Evolutionary conservation across 23 tunicate species (phyloP).

Genomic region (Halocynthia aurantium): DNA sequence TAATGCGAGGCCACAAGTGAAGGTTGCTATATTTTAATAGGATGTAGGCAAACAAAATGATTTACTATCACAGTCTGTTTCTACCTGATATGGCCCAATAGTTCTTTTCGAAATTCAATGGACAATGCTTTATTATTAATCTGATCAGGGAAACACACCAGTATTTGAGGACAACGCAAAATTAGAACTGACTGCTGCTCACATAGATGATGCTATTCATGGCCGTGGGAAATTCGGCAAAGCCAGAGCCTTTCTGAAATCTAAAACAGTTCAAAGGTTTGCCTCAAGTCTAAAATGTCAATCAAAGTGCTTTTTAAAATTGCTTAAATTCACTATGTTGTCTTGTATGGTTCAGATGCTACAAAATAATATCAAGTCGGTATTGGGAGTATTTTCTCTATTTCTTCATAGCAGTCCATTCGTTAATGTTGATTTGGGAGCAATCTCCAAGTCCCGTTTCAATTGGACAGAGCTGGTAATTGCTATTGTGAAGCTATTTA

Average conservation of each 20-base stretch:
- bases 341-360: conserved; percentile 38
- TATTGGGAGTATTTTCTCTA: conserved; percentile 65
- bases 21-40: too few relatives aligned
- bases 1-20: too few relatives aligned
- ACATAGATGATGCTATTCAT: conserved; percentile 84
- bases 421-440: conserved; percentile 71
- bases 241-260: conserved; percentile 71
- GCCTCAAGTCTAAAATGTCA: background rate
- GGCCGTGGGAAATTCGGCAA: conserved; percentile 82
- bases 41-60: too few relatives aligned
- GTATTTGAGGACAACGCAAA: conserved; percentile 47
- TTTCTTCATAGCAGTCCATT: conserved; percentile 57
- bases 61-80: too few relatives aligned
- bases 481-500: background rate
- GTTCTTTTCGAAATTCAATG: too few relatives aligned
- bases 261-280: conserved; percentile 53
- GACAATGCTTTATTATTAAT: too few relatives aligned
- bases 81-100: too few relatives aligned
- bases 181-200: conserved; percentile 76
- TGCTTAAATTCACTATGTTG: background rate
- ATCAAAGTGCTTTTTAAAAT: background rate
- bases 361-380: conserved; percentile 48
- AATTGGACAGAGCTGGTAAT: conserved; percentile 62
- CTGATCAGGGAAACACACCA: conserved; percentile 1
- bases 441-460: conserved; percentile 49